Conservation (phyloP, 2,888 invertebrate genomes). For the Polydrusus pterygomalis region DNA sequence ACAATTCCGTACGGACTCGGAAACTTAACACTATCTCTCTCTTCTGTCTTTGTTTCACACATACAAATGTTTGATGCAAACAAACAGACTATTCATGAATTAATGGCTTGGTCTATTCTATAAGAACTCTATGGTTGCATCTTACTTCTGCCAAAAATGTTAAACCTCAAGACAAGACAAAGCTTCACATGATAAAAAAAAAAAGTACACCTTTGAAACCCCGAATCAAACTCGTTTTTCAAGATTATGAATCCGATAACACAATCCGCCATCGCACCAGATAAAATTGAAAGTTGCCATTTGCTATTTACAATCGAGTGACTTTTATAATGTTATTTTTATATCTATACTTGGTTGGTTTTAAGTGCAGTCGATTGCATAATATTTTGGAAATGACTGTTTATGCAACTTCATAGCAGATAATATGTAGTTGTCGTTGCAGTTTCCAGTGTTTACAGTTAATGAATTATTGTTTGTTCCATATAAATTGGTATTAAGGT, state of each 20-base stretch:
- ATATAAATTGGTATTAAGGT: constrained; percentile 14
- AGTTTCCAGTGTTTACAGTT: constrained; percentile 20
- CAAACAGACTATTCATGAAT: no score
- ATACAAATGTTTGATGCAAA: no score
- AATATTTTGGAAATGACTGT: constrained; percentile 30
- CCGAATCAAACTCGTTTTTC: constrained; percentile 13
- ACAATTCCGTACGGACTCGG: no score
- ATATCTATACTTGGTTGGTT: constrained; percentile 34
- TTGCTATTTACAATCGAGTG: constrained; percentile 45
- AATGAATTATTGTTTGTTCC: constrained; percentile 36
- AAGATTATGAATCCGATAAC: constrained; percentile 28
- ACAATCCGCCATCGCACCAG: constrained; percentile 24
- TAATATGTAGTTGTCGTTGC: constrained; percentile 40
- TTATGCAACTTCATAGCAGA: constrained; percentile 13
- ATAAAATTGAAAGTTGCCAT: constrained; percentile 35
- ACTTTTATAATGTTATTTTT: constrained; percentile 45
- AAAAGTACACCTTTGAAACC: neutral
- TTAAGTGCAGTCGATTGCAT: constrained; percentile 37
- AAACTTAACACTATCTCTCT: no score
- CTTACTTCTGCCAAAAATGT: neutral
- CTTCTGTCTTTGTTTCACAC: no score
- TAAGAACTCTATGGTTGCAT: no score
- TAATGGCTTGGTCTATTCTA: no score
- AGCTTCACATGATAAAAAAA: neutral
- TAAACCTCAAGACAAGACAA: neutral